Evolutionary conservation across 2,113 vertebrate genomes (phyloP), one percentile per base, ranked within the genome.

Genomic region (Acanthisitta chloris): DNA sequence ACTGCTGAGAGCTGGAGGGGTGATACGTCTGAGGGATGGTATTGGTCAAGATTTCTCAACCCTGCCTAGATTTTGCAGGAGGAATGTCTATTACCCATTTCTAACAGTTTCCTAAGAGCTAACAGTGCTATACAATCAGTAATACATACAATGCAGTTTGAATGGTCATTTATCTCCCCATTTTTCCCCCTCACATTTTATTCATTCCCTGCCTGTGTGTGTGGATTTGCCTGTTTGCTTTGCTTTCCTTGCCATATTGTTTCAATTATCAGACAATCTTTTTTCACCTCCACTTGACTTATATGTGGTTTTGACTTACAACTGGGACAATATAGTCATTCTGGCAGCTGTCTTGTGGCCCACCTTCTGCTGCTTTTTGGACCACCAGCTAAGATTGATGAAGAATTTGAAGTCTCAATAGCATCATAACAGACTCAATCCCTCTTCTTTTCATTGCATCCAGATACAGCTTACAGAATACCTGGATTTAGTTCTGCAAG

Each of bases 271-370:
- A 76, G n/a, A 79, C 57, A 78, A 36, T 90, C 61, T 59, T 66
- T 88, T 72, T 94, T 85, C 91, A 94, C 94, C 91, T 94, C 86
- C 49, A 6, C 67, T 96, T 92, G 52, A 82, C 82, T 88, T 40
- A 11, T 31, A 40, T 25, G 43, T 78, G 86, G 82, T 34, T 73
- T 17, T 86, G 72, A 46, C 74, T 85, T 91, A 74, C 78, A 90
- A 24, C 42, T 81, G 91, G 52, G 92, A 92, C 67, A 58, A 48
- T 24, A 40, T 1, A 81, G 80, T 78, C 76, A 58, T 94, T 83
- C 72, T 94, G 88, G 90, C 82, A 93, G 88, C 92, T 86, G 67
- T 33, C 5, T 19, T 4, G 26, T 26, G 72, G 83, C 29, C 80
- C 80, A 78, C 90, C 71, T 95, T 92, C 67, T 81, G 66, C 85